Evolutionary conservation across 1,140 invertebrate genomes (phyloP), one percentile per base, ranked within the genome.

Genomic region (Drosophila sp.): DNA sequence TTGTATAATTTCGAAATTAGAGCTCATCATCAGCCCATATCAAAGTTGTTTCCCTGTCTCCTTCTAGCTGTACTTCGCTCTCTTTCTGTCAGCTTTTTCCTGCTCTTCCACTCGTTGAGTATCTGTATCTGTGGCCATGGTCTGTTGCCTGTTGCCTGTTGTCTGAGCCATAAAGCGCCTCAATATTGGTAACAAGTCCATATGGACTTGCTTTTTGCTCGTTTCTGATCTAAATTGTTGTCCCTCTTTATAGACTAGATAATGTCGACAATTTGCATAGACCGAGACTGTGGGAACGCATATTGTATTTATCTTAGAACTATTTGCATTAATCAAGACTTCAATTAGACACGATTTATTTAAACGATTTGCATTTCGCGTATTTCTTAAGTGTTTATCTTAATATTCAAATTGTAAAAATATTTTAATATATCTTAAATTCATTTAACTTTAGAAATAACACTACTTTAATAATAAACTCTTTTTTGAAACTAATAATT

Each of bases 1-100:
- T 89, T 69, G 79, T 89, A 89, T 89, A 89, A 89, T 89, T 89
- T 89, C 72, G 56, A 89, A 89, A 89, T 89, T 89, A 83, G 83
- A 89, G 83, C 83, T 89, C 80, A 89, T 87, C 83, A 87, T 65
- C 66, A 78, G 62, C 63, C 76, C 79, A 79, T 73, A 82, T 87
- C 83, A 89, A 81, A 81, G 78, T 75, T 43, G 56, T 58, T 72
- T 66, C 72, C 76, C 63, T 83, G n/a, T 62, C n/a, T 43, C 14
- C 16, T 7, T 38, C 13, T n/a, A n/a, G n/a, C n/a, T n/a, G n/a
- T n/a, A n/a, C n/a, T n/a, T n/a, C 32, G 0, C 41, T 36, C 27
- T 34, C 18, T 13, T 41, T 36, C 48, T 72, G 43, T 27, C 27
- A 7, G 2, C 7, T n/a, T 9, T 14, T 36, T 27, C 7, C 51